These are phyloP conservation scores for Ataeniobius toweri DNA, from an alignment of 2,797 vertebrate species.

Conservation along the genomic window DNA sequence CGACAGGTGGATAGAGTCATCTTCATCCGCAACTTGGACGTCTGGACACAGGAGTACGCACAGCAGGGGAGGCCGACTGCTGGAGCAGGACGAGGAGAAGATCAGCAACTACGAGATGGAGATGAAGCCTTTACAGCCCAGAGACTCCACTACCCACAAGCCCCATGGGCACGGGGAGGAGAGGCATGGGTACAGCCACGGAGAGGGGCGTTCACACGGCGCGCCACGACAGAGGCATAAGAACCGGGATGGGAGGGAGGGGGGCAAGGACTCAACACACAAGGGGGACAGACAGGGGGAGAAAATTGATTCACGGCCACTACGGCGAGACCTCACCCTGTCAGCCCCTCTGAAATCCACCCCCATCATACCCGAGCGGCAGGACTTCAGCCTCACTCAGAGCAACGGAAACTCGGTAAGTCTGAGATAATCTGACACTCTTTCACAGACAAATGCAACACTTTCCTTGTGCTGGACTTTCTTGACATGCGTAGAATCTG, in stretches of 20 bases:
- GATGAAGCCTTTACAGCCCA: slow-evolving; percentile 95
- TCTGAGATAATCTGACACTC: slow-evolving; percentile 10
- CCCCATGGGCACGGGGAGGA: slow-evolving; percentile 86
- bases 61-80: slow-evolving; percentile 81
- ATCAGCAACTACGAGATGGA: slow-evolving; percentile 97
- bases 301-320: slow-evolving; percentile 87
- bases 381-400: slow-evolving; percentile 85
- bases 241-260: slow-evolving; percentile 73
- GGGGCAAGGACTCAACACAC: slow-evolving; percentile 80
- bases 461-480: background rate
- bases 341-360: slow-evolving; percentile 93
- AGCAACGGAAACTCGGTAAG: slow-evolving; percentile 92
- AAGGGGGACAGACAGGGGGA: slow-evolving; percentile 87
- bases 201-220: slow-evolving; percentile 80
- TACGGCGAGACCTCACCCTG: slow-evolving; percentile 93
- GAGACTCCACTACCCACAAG: slow-evolving; percentile 91
- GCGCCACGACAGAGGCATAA: slow-evolving; percentile 88
- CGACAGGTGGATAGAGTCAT: slow-evolving; percentile 86
- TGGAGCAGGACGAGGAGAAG: slow-evolving; percentile 94
- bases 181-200: slow-evolving; percentile 82
- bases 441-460: background rate
- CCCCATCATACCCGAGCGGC: slow-evolving; percentile 88
- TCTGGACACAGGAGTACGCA: slow-evolving; percentile 80
- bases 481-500: too few relatives aligned
- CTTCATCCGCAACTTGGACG: slow-evolving; percentile 88